A percentile compares a stretch with the other conserved stretches of the same genome.
Evolutionary conservation across 2,797 vertebrate species (phyloP).

Genomic region (Lithobates pipiens): DNA sequence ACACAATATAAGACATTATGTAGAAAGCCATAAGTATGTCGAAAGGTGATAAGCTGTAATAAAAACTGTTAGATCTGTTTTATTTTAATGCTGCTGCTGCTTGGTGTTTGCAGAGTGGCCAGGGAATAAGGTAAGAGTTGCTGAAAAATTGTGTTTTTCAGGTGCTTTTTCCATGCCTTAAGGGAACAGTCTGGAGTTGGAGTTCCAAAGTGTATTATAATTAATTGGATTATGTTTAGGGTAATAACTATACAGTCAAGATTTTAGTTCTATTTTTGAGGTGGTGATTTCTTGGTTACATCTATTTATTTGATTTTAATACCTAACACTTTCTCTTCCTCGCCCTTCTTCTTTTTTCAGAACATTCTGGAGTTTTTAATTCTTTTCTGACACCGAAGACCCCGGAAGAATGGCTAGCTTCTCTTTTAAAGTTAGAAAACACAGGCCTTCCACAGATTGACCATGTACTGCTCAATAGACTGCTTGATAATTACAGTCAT

Average conservation of each 20-base stretch:
- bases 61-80: no score
- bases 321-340: neutral
- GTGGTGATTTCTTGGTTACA: no score
- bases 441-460: slow-evolving; percentile 81
- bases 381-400: slow-evolving; percentile 86
- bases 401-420: slow-evolving; percentile 86
- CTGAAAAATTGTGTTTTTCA: neutral
- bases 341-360: slow-evolving; percentile 68
- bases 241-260: no score
- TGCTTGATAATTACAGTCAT: slow-evolving; percentile 87
- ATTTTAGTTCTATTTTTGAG: neutral
- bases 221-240: no score
- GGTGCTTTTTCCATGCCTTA: no score
- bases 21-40: no score
- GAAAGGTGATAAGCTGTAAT: no score
- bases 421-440: slow-evolving; percentile 87
- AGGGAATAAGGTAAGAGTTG: neutral
- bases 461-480: slow-evolving; percentile 78
- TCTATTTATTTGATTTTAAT: no score
- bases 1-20: no score
- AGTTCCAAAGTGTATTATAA: no score
- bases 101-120: neutral
- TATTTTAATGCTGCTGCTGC: neutral
- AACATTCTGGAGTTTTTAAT: slow-evolving; percentile 91
- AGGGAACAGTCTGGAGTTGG: no score